Evolutionary conservation across 2,113 vertebrate genomes (phyloP), one percentile per base, ranked within the genome.

Genomic region (Rhadina sibilatrix): DNA sequence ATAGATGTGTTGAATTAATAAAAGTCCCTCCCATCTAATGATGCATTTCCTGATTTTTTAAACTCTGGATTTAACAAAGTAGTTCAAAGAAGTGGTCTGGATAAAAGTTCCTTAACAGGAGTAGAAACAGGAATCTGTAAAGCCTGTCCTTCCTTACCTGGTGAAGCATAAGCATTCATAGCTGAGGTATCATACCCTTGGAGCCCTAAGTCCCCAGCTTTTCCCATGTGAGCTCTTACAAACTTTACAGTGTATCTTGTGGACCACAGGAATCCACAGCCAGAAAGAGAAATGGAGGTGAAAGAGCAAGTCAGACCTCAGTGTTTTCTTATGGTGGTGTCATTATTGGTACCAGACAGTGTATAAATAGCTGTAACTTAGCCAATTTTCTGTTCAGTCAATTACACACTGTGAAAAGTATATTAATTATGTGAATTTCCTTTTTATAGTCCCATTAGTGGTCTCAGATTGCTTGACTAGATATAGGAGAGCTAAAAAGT

Each of bases 171-270:
- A 16, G 6, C 18, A 12, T 76, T 71, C 30, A 35, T 6, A 83
- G 24, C 24, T 1, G 1, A 82, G 16, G 16, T 17, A 8, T 69
- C 18, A 3, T 6, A 27, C 12, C 12, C 8, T 11, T 11, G n/a
- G 38, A 69, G 27, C 10, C 14, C 5, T 20, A 60, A 11, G 21
- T 47, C 7, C 6, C 7, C 42, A 75, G 11, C 8, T 88, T 76
- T 74, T 59, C 50, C 18, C 15, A 6, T 11, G 4, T 14, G 19
- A 52, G 19, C 11, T 47, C 9, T 56, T 53, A 24, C 0, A 2
- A 59, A 25, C 22, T 60, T 88, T 30, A 4, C 59, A 77, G 9
- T 15, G 5, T 30, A 50, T 25, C 49, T 11, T 40, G 15, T 59
- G 35, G 28, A 79, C 31, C 25, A 54, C 15, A 28, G 33, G 33